Percentiles rank a stretch among this genome's conserved stretches.
phyloP scores from a whole-genome alignment of 2,888 invertebrate species.

The Nesidiocoris tenuis region DNA sequence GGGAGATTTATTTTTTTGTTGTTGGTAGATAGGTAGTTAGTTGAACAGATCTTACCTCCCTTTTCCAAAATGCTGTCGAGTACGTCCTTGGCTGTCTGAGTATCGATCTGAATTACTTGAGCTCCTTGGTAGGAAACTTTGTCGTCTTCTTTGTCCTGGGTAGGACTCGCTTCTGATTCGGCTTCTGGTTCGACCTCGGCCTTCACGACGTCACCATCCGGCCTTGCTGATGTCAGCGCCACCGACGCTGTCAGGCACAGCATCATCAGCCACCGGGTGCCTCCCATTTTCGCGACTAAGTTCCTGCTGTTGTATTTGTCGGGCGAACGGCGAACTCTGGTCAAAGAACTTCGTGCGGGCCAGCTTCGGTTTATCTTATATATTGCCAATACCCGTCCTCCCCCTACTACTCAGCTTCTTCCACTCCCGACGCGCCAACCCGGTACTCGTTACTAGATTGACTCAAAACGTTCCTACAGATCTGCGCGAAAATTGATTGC shows the following conservation, averaged over 20 bases:
- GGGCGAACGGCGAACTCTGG: neutral
- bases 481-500: too few relatives aligned
- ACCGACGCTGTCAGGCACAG: neutral
- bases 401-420: neutral
- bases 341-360: neutral
- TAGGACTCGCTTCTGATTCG: conserved; percentile 10
- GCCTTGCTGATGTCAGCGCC: conserved; percentile 2
- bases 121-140: conserved; percentile 69
- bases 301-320: neutral
- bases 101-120: conserved; percentile 62
- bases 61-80: conserved; percentile 60
- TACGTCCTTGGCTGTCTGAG: conserved; percentile 59
- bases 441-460: too few relatives aligned
- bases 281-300: neutral
- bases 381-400: neutral
- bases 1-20: too few relatives aligned
- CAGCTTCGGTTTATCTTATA: neutral
- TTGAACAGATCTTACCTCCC: conserved; percentile 64
- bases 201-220: neutral
- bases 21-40: too few relatives aligned
- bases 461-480: too few relatives aligned
- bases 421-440: neutral
- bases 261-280: neutral
- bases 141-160: conserved; percentile 22
- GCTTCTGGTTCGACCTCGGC: conserved; percentile 12